phyloP scores from a whole-genome alignment of 2,888 invertebrate genomes.

The Hirtodrosophila confusa region DNA sequence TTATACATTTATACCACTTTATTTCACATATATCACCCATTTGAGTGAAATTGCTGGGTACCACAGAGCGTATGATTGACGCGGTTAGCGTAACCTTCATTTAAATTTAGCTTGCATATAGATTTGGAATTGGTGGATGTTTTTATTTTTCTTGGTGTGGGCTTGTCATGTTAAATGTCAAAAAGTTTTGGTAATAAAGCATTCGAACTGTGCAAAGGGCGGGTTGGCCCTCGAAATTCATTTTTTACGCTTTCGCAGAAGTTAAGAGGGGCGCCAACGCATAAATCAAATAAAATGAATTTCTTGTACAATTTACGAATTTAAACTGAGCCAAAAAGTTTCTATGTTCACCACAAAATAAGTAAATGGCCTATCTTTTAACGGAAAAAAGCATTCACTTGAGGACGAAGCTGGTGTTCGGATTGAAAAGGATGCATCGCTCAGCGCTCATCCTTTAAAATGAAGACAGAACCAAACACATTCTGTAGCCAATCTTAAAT shows the following conservation, averaged over 20 bases:
- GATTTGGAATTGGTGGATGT: conserved; percentile 16
- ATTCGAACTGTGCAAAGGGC: conserved; percentile 1
- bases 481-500: too few species aligned
- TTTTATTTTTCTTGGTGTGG: conserved; percentile 1
- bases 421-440: too few species aligned
- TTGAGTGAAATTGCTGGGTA: conserved; percentile 4
- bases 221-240: not conserved
- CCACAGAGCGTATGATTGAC: conserved; percentile 61
- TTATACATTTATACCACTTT: too few species aligned
- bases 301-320: not conserved
- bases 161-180: conserved; percentile 40
- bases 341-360: too few species aligned
- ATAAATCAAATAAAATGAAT: conserved; percentile 14
- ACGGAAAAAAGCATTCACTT: too few species aligned
- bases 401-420: too few species aligned
- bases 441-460: too few species aligned
- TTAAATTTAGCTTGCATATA: conserved; percentile 35
- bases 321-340: not conserved
- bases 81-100: conserved; percentile 26
- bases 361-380: too few species aligned
- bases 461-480: too few species aligned
- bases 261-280: not conserved
- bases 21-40: too few species aligned
- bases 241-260: conserved; percentile 14
- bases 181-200: conserved; percentile 46